Base-by-base conservation (phyloP, 2,888 invertebrate genomes). In the Synanthedon myopaeformis region DNA sequence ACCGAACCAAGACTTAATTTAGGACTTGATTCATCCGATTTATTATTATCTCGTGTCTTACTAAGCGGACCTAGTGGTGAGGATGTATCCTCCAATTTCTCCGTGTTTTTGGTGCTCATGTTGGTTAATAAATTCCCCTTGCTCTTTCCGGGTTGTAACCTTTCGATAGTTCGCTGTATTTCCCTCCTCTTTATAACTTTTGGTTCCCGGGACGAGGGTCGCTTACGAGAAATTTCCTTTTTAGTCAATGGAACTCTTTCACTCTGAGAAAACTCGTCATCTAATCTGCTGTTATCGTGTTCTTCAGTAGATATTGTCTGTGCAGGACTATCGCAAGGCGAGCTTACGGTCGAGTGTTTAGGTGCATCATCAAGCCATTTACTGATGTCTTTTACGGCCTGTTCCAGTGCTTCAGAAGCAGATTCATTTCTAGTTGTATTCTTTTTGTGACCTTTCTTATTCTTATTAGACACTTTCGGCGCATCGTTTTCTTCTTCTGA, bases 351-450 rank as follows among this genome's bases (percentile, higher is more conserved):
- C 0, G 93, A 90, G 58, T 92, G 90, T 61, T 92, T 91, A 0
- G 95, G 95, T 0, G 95, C 93, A 64, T 95, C 95, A 67, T 95
- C 95, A 56, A 96, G 79, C 95, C 95, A 96, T 67, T 95, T 94
- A 72, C 94, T 95, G 49, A 96, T 95, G 72, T 96, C 96, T 89
- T 96, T 93, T 0, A 93, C 86, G 14, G 93, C 94, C 82, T 94
- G 92, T 60, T 88, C 86, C 53, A 86, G 66, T 41, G 83, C 87
- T 67, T 86, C 81, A 49, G 90, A 90, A 28, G 90, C 90, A 17
- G 89, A 89, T 66, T 89, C 89, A 61, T 89, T 90, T 63, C 88
- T 89, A 49, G 83, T 85, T 6, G 80, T 71, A 64, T 74, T 82
- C 62, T 88, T 89, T 60, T 82, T 87, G n/a, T 71, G 70, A 13